A percentile compares a stretch with the other conserved stretches of the same genome.
Conservation (phyloP, 2,888 invertebrate genomes). For the Scaeva pyrastri region DNA sequence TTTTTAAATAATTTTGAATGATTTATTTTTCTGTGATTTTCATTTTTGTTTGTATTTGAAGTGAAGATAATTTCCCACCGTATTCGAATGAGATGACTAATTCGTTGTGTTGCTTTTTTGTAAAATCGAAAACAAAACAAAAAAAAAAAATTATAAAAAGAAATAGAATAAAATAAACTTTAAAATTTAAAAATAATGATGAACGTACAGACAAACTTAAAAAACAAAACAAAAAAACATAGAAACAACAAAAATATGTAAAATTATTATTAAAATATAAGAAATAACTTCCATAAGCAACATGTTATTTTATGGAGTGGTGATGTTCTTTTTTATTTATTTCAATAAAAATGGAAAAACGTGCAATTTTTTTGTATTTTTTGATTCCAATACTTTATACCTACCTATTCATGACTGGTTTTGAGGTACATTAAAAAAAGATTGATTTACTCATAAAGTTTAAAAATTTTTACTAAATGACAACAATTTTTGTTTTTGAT, state of each 20-base stretch:
- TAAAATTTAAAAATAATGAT: constrained; percentile 14
- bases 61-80: constrained; percentile 75
- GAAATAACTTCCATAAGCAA: constrained; percentile 66
- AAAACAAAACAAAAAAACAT: background rate
- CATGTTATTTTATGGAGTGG: constrained; percentile 70
- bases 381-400: too few species aligned
- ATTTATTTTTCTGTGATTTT: constrained; percentile 22
- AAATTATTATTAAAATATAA: constrained; percentile 62
- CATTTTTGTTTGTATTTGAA: constrained; percentile 69
- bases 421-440: too few species aligned
- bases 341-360: constrained; percentile 74
- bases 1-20: constrained; percentile 40
- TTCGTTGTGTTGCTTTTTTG: constrained; percentile 75
- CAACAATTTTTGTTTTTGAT: too few species aligned
- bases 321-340: constrained; percentile 76
- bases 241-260: constrained; percentile 48
- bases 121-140: constrained; percentile 48
- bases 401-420: too few species aligned
- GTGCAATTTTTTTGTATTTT: constrained; percentile 11
- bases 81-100: constrained; percentile 72
- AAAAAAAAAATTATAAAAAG: constrained; percentile 1
- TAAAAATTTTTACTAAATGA: too few species aligned
- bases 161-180: constrained; percentile 18
- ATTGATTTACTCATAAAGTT: too few species aligned
- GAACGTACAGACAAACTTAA: background rate